These are phyloP conservation scores for Petrophora chlorosata DNA, from an alignment of 2,888 invertebrate species.

Conservation along the genomic window DNA sequence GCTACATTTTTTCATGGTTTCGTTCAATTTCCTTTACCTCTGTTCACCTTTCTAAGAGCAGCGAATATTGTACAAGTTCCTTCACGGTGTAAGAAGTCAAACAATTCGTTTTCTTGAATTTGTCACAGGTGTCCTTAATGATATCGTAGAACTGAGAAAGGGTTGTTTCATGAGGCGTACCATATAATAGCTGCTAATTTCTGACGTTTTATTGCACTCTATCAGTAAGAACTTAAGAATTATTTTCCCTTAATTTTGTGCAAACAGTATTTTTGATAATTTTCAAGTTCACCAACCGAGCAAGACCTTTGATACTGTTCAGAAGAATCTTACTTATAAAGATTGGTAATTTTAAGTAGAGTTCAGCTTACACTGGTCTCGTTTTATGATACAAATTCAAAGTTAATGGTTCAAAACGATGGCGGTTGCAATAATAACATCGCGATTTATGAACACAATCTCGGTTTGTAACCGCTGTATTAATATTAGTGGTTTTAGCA, in stretches of 20 bases:
- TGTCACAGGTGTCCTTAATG: constrained; percentile 47
- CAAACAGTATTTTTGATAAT: constrained; percentile 25
- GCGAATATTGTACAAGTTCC: too few relatives aligned
- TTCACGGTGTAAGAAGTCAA: constrained; percentile 6
- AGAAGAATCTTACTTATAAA: constrained; percentile 26
- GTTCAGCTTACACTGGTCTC: constrained; percentile 30
- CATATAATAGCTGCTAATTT: constrained; percentile 7
- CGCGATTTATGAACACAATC: constrained; percentile 29
- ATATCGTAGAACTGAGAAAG: constrained; percentile 38
- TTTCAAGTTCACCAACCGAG: constrained; percentile 31
- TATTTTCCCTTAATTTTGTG: constrained; percentile 2
- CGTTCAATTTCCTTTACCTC: too few relatives aligned
- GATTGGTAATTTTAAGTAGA: constrained; percentile 20
- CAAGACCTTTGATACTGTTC: constrained; percentile 29
- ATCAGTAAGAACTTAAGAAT: neutral
- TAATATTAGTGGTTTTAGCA: constrained; percentile 19
- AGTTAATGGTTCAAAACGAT: constrained; percentile 29
- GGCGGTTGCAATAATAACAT: constrained; percentile 24
- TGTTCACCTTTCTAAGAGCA: too few relatives aligned
- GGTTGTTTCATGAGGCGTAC: constrained; percentile 36
- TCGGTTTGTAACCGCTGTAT: constrained; percentile 23
- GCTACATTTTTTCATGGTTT: too few relatives aligned
- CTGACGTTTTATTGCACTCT: constrained; percentile 7
- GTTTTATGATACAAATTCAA: constrained; percentile 27
- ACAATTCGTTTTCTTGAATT: constrained; percentile 26